Conservation (phyloP, 2,113 vertebrate species). For the Nicator chloris region DNA sequence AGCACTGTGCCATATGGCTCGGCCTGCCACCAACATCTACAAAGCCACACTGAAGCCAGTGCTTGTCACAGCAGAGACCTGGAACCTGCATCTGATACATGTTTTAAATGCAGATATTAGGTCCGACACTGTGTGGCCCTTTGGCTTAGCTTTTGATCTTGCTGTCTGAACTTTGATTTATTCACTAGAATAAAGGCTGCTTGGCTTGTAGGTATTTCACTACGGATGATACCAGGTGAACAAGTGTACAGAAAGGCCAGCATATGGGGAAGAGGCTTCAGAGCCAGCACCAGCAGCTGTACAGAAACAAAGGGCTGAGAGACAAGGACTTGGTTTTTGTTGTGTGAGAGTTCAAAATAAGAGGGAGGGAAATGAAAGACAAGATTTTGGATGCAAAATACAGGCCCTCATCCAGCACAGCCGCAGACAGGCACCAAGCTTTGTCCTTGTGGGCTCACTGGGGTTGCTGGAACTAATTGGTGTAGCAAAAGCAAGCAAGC, state of each 20-base stretch:
- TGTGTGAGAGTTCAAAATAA: not conserved
- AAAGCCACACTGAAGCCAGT: not conserved
- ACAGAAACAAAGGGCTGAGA: not conserved
- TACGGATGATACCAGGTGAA: not conserved
- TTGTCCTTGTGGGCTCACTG: not conserved
- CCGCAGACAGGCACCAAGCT: rapidly evolving
- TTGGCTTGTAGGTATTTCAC: not conserved
- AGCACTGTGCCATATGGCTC: not conserved
- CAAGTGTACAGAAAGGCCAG: not conserved
- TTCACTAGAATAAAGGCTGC: not conserved
- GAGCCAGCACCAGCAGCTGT: not conserved
- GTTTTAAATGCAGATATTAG: not conserved
- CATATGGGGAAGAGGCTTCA: not conserved
- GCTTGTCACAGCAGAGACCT: not conserved
- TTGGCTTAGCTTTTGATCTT: not conserved
- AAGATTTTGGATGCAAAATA: not conserved
- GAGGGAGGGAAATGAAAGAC: not conserved
- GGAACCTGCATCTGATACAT: not conserved
- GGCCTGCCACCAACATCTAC: not conserved
- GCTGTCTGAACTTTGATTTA: not conserved
- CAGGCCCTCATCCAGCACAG: not conserved
- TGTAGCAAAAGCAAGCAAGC: not conserved
- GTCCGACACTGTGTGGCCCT: not conserved
- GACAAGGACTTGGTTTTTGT: not conserved
- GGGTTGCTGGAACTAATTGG: not conserved